phyloP scores from a whole-genome alignment of 2,797 vertebrate species.

The Tokudaia muenninki region DNA sequence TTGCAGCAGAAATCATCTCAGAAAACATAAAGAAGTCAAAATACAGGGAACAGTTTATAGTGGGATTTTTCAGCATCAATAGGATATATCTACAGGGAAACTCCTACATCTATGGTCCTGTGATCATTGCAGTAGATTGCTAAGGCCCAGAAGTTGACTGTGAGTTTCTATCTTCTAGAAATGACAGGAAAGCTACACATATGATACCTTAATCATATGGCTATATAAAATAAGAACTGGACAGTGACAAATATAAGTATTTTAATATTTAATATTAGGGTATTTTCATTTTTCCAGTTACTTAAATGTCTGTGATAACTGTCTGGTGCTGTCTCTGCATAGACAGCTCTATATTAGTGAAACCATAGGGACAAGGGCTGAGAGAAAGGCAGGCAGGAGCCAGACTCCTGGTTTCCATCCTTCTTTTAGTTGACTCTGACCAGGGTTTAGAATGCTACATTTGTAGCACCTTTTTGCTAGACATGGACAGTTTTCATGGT shows the following conservation, averaged over 20 bases:
- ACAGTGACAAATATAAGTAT: background rate
- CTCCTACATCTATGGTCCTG: no score
- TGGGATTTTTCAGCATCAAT: no score
- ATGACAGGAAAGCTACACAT: no score
- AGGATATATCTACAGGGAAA: no score
- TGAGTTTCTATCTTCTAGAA: no score
- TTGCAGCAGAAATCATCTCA: no score
- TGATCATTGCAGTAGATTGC: no score
- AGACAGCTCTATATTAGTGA: background rate
- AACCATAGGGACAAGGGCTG: background rate
- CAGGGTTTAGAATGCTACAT: background rate
- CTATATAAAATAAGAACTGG: no score
- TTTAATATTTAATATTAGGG: background rate
- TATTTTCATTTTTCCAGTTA: background rate
- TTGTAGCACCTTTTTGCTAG: background rate
- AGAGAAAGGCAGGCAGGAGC: background rate
- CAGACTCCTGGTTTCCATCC: background rate
- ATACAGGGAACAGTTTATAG: no score
- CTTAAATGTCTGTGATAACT: background rate
- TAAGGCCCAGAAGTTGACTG: no score
- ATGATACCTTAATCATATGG: no score
- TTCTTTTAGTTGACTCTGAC: background rate
- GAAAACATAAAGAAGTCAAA: no score
- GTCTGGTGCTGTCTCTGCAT: background rate
- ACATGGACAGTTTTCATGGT: background rate